phyloP scores from a whole-genome alignment of 1,140 invertebrate species.

The Nasonia vitripennis region DNA sequence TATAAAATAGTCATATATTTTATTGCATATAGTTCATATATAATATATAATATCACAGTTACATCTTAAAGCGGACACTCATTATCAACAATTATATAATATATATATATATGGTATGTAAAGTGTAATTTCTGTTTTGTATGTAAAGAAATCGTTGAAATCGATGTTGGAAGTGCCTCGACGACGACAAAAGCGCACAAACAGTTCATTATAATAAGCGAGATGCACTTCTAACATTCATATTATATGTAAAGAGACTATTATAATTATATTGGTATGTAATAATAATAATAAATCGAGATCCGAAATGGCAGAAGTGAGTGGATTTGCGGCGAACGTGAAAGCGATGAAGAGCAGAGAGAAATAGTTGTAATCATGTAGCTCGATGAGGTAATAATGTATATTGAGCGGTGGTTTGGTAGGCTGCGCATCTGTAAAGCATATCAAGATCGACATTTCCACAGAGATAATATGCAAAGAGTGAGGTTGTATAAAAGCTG shows the following conservation, averaged over 20 bases:
- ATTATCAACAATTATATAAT: slow-evolving; percentile 21
- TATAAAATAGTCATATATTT: neutral
- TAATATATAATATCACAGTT: slow-evolving; percentile 12
- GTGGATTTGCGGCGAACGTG: neutral
- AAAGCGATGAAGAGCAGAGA: neutral
- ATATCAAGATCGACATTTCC: neutral
- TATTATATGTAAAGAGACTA: neutral
- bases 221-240: neutral
- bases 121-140: neutral
- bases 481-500: neutral
- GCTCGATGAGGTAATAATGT: neutral
- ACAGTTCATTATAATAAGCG: neutral
- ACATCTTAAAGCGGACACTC: slow-evolving; percentile 28
- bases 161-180: neutral
- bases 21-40: neutral
- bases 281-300: neutral
- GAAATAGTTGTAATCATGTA: neutral
- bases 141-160: neutral
- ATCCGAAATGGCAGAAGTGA: neutral
- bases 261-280: neutral
- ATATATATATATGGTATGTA: slow-evolving; percentile 23
- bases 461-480: neutral
- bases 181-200: neutral
- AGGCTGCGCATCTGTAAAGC: slow-evolving; percentile 19
- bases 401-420: neutral